Evolutionary conservation across 2,888 invertebrate genomes (phyloP), one percentile per base, ranked within the genome.

Genomic region (Hermaeophaga mercurialis): DNA sequence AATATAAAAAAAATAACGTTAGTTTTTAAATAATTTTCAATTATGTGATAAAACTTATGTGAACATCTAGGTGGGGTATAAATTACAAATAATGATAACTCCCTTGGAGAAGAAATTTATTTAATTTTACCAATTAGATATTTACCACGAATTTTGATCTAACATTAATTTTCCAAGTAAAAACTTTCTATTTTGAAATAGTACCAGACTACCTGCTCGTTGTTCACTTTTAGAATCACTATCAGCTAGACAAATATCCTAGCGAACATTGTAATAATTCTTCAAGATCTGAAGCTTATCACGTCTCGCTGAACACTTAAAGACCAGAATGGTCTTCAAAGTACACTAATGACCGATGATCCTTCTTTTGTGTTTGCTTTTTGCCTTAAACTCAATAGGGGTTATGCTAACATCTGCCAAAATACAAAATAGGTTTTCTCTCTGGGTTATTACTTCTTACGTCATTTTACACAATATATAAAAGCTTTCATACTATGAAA

Each of bases 301-400:
- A 49, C 39, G 48, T 14, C 11, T 38, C 17, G 26, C 2, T 49
- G 39, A 15, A 28, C 39, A 22, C 38, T 38, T 39, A 17, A 49
- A 49, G 18, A 14, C 11, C 19, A 22, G 11, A 53, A 53, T 8
- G 28, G 24, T 39, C 19, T 39, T 38, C 9, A 49, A 49, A 49
- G 24, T 28, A 12, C 24, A 7, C 45, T 53, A 53, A 53, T 45
- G 53, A 53, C 38, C 34, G 53, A 53, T 53, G 43, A 53, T 53
- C 53, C 34, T 45, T 44, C 48, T 39, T 28, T 49, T 49, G 48
- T 49, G 18, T 11, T 9, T 24, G 11, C 18, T 22, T 19, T 38
- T 38, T n/a, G 24, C 24, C 17, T 49, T 11, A 24, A 49, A 39
- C 17, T 38, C 15, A 36, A 49, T 49, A 28, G 18, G 38, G 38